Evolutionary conservation across 2,797 vertebrate genomes (phyloP), one percentile per base, ranked within the genome.

Genomic region (Tachyglossus aculeatus): DNA sequence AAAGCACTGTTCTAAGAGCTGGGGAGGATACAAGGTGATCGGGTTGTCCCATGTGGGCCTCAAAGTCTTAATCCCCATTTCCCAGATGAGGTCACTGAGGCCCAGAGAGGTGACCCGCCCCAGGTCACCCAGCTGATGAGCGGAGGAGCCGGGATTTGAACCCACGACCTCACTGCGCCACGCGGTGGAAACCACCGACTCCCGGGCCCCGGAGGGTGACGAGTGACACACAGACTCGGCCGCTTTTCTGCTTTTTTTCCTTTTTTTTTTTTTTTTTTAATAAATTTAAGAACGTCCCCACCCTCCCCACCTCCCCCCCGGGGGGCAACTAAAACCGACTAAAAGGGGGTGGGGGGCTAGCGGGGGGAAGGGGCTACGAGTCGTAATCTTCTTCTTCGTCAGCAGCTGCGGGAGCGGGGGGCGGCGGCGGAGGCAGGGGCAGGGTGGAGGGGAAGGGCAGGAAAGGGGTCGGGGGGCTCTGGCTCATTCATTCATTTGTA

Each of bases 351-450:
- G 33, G 7, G 41, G 76, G 52, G 75, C 64, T 56, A 76, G 74
- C 71, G 69, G 72, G 41, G 53, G 48, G 56, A 69, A 25, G 25
- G 78, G 80, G 93, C 95, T 96, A 96, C 89, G 95, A 96, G 86
- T 96, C 96, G 71, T 96, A 96, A 76, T 96, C 96, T 74, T 96
- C 94, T 7, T 95, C 94, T 9, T 95, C 93, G 2, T 84, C 84
- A 1, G 91, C 59, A 66, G 90, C 56, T 62, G 78, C 4, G 54
- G 89, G 47, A 75, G 84, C 16, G 85, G 68, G 82, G 0, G 75
- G 76, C 38, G 78, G n/a, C n/a, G n/a, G 67, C 3, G 76, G 77
- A 7, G 80, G 86, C 25, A 86, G 66, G 61, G 80, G 80, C 71
- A 82, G 53, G 44, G 66, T 51, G 2, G 85, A 78, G 51, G 74